Percentiles rank a stretch among this genome's conserved stretches.
phyloP scores from a whole-genome alignment of 1,140 invertebrate species.

The Caenorhabditis inopinata region DNA sequence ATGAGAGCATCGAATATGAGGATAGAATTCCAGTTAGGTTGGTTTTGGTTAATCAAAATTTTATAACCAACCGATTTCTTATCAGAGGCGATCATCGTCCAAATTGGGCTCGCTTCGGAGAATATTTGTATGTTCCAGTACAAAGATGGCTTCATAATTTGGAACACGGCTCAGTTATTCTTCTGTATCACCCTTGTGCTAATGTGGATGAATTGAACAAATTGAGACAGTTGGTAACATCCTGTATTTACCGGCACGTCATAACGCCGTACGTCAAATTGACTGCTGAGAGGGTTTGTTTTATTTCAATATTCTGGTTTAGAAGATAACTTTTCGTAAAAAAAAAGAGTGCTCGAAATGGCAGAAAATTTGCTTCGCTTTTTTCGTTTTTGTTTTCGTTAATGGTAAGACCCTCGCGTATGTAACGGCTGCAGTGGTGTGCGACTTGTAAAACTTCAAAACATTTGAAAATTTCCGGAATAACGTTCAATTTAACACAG shows the following conservation, averaged over 20 bases:
- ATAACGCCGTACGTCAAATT: conserved; percentile 77
- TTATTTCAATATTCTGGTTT: neutral
- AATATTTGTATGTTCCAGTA: conserved; percentile 78
- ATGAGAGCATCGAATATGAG: conserved; percentile 73
- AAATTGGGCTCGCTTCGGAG: conserved; percentile 73
- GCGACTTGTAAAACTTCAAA: too few species aligned
- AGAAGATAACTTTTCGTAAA: too few species aligned
- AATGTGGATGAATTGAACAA: conserved; percentile 59
- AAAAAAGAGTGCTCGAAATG: too few species aligned
- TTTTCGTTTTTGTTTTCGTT: too few species aligned
- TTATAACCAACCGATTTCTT: conserved; percentile 50
- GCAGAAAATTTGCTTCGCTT: too few species aligned
- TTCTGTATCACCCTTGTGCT: conserved; percentile 85
- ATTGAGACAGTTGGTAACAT: conserved; percentile 73
- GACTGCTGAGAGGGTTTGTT: conserved; percentile 72
- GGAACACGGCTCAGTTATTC: conserved; percentile 79
- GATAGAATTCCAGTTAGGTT: conserved; percentile 70
- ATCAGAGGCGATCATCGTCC: conserved; percentile 66
- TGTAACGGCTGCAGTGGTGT: too few species aligned
- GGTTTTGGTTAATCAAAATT: neutral
- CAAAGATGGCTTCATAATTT: conserved; percentile 83
- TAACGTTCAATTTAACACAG: too few species aligned
- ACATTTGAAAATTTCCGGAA: too few species aligned
- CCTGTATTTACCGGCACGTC: conserved; percentile 78
- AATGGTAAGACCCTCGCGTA: too few species aligned